Evolutionary conservation across 2,888 invertebrate genomes (phyloP).

Genomic region (Diaphora mendica): DNA sequence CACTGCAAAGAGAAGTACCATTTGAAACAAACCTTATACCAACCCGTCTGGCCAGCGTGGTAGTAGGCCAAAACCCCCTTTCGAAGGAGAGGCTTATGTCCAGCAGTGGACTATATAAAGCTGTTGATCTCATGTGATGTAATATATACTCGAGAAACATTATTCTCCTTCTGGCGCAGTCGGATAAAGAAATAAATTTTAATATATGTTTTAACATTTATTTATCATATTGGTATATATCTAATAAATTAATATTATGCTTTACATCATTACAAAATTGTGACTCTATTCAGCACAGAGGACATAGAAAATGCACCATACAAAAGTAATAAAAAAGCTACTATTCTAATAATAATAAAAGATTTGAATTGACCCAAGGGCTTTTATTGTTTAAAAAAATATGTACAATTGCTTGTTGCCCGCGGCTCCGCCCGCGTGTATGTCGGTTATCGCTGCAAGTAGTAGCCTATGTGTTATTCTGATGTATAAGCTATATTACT

Average conservation of each 20-base stretch:
- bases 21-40: too few relatives aligned
- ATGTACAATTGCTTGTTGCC: too few relatives aligned
- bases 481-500: too few relatives aligned
- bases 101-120: too few relatives aligned
- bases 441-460: too few relatives aligned
- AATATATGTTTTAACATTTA: not conserved
- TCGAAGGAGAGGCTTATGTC: too few relatives aligned
- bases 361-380: conserved; percentile 21
- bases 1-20: too few relatives aligned
- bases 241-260: not conserved
- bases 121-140: too few relatives aligned
- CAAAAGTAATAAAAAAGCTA: conserved; percentile 36
- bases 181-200: not conserved
- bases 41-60: too few relatives aligned
- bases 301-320: conserved; percentile 37
- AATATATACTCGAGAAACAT: not conserved
- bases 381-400: not conserved
- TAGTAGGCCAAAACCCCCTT: too few relatives aligned
- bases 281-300: conserved; percentile 23
- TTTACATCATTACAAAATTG: conserved; percentile 1
- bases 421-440: too few relatives aligned
- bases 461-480: too few relatives aligned
- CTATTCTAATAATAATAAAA: conserved; percentile 9
- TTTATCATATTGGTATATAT: not conserved
- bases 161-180: not conserved